Conservation (phyloP, 2,113 vertebrate species). For the Heterocephalus glaber region DNA sequence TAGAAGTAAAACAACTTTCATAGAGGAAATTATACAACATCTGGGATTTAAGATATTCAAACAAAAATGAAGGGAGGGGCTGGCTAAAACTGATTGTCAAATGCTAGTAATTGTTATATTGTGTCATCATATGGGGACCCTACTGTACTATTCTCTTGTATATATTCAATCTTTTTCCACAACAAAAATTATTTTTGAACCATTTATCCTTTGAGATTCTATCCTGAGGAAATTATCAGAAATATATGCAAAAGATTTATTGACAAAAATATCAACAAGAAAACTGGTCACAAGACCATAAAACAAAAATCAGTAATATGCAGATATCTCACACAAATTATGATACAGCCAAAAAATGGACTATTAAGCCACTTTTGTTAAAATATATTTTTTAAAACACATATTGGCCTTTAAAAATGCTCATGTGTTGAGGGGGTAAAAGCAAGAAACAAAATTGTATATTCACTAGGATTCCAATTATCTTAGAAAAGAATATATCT, state of each 20-base stretch:
- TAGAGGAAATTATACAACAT: not conserved
- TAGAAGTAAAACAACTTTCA: not conserved
- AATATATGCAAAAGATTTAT: constrained; percentile 12
- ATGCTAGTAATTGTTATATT: not conserved
- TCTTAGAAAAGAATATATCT: constrained; percentile 51
- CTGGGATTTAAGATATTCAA: constrained; percentile 18
- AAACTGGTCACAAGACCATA: not conserved
- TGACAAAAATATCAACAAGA: constrained; percentile 2
- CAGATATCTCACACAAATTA: not conserved
- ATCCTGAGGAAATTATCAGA: not conserved
- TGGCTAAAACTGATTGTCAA: not conserved
- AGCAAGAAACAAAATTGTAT: constrained; percentile 6
- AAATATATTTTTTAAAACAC: constrained; percentile 6
- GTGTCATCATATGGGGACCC: not conserved
- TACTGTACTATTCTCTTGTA: not conserved
- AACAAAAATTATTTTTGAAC: constrained; percentile 19
- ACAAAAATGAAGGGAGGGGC: not conserved
- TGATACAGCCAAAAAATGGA: not conserved
- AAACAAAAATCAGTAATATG: constrained; percentile 26
- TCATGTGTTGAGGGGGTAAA: not conserved
- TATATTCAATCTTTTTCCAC: not conserved
- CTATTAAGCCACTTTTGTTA: not conserved
- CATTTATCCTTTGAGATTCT: not conserved
- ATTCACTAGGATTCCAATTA: constrained; percentile 47
- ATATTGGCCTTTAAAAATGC: constrained; percentile 42